Base-by-base conservation (phyloP, 2,888 invertebrate species). In the Aphodius granarius region DNA sequence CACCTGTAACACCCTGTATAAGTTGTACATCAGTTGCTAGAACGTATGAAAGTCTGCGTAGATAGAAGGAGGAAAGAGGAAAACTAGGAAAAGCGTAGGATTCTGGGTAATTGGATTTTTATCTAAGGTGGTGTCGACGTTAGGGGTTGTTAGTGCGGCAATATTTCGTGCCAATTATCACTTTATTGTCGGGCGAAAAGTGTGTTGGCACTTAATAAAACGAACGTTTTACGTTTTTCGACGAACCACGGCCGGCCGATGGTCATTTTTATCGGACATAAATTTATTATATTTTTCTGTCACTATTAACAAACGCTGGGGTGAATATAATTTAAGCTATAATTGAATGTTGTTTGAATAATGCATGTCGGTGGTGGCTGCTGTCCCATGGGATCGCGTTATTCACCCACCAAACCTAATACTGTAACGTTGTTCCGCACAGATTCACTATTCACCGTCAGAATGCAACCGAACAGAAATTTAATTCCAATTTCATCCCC, bases 271-370 rank as follows among this genome's bases (percentile, higher is more conserved):
- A 71, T 71, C 66, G 73, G 73, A 76, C 73, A 76, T 71, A 76
- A 73, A 76, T 76, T 73, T 76, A 73, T 76, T 76, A 73, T 76
- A 76, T 71, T 73, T 73, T 73, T 76, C 76, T 73, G 76, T 76
- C 76, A 76, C 76, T 68, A 73, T 76, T 76, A 76, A 73, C 43
- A 43, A 43, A 43, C 73, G 70, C 70, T 43, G 73, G 76, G 76
- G 76, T 76, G 76, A 80, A 82, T 81, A 81, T 81, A 82, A 86
- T 86, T 85, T 84, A 83, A 84, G 85, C 84, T 85, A 87, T 87
- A 86, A 87, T 87, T 87, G 87, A 86, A 86, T 86, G 84, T 84
- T 84, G 83, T 81, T 85, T 87, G 87, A 86, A 87, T 87, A 86
- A 86, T 87, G 84, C 85, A 87, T 86, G 79, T 81, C 82, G 80